Percentiles rank a stretch among this genome's conserved stretches.
These are phyloP conservation scores for Manacus vitellinus DNA, from an alignment of 2,113 vertebrate species.

Conservation along the genomic window DNA sequence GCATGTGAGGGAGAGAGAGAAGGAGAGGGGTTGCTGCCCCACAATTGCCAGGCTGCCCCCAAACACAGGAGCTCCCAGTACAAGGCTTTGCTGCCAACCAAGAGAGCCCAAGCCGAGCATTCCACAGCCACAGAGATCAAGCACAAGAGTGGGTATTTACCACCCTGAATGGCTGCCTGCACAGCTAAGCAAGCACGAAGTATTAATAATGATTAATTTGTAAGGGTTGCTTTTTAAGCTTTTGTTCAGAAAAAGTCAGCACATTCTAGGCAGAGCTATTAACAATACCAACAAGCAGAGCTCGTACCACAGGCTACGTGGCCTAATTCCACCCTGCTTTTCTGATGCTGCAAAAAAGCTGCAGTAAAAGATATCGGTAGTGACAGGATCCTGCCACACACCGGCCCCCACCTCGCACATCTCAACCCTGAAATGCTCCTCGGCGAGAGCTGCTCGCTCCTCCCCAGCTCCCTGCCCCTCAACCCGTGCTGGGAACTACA, in stretches of 20 bases:
- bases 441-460: background rate
- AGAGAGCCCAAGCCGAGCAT: background rate
- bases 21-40: background rate
- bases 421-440: background rate
- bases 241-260: conserved; percentile 39
- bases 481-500: background rate
- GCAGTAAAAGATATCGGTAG: background rate
- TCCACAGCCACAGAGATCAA: background rate
- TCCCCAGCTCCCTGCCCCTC: background rate
- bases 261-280: conserved; percentile 1
- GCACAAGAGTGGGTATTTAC: background rate
- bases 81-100: background rate
- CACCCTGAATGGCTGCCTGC: background rate
- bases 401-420: background rate
- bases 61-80: background rate
- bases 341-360: conserved; percentile 25
- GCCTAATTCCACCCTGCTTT: conserved; percentile 43
- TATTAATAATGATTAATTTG: conserved; percentile 34
- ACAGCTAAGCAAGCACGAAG: background rate
- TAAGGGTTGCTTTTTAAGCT: conserved; percentile 6
- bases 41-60: background rate
- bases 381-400: background rate
- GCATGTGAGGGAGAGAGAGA: too few relatives aligned
- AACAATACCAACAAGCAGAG: conserved; percentile 23
- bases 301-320: conserved; percentile 12